Conservation (phyloP, 1,140 invertebrate species). For the Brachionus sp. region DNA sequence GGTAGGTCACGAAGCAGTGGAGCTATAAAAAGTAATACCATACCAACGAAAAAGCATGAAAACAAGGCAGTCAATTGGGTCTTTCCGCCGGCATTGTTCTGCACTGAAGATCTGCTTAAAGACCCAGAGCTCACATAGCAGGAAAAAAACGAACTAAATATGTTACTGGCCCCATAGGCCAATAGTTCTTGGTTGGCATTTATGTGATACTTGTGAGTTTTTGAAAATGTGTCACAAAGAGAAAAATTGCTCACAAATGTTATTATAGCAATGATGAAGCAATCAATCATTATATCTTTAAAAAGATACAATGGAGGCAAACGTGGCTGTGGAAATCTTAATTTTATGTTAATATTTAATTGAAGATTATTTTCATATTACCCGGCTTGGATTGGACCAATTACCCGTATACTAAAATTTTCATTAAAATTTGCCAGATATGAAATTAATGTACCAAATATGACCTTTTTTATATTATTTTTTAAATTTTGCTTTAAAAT, state of each 20-base stretch:
- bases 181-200: conserved; percentile 75
- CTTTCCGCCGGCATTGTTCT: conserved; percentile 59
- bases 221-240: conserved; percentile 83
- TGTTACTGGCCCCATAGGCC: conserved; percentile 61
- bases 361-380: background rate
- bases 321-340: background rate
- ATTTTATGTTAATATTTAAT: background rate
- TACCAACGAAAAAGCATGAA: conserved; percentile 55
- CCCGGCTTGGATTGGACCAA: background rate
- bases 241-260: conserved; percentile 86
- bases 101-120: conserved; percentile 61
- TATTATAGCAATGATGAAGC: conserved; percentile 71
- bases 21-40: conserved; percentile 62
- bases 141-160: conserved; percentile 61
- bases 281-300: background rate
- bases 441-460: conserved; percentile 46
- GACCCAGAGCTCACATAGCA: conserved; percentile 63
- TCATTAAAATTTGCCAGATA: background rate
- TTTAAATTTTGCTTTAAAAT: background rate
- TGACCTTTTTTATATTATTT: conserved; percentile 47
- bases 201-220: conserved; percentile 79
- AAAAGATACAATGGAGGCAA: background rate
- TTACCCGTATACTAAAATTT: background rate
- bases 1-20: conserved; percentile 59
- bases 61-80: conserved; percentile 53